Percentiles rank a stretch among this genome's conserved stretches.
Evolutionary conservation across 2,113 vertebrate genomes (phyloP).

Genomic region (Microtus richardsoni): DNA sequence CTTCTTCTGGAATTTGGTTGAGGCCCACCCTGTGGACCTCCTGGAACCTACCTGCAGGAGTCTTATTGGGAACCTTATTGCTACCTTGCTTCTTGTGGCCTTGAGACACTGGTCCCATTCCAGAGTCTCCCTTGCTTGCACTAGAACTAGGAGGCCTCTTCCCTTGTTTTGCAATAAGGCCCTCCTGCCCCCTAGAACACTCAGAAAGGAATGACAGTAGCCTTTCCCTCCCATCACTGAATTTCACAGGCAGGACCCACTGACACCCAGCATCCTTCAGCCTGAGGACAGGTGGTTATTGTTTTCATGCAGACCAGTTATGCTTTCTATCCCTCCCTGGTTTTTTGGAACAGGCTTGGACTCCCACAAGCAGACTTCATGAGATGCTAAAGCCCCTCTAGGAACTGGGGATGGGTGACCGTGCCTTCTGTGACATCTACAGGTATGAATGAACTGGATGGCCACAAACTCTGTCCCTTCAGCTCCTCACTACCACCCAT

Average conservation of each 20-base stretch:
- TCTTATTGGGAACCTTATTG: background rate
- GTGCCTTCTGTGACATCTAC: background rate
- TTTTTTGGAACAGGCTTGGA: background rate
- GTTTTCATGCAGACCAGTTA: background rate
- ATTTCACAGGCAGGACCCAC: background rate
- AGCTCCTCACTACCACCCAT: too few species aligned
- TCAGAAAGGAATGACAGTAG: background rate
- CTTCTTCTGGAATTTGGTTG: background rate
- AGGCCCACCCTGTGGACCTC: too few species aligned
- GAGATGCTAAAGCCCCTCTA: background rate
- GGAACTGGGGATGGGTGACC: background rate
- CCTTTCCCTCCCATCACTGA: fast-evolving
- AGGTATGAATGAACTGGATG: too few species aligned
- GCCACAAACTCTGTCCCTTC: background rate
- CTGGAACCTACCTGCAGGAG: background rate
- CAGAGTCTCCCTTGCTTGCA: fast-evolving
- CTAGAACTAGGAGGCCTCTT: background rate
- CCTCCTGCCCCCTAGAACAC: background rate
- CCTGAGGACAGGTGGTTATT: background rate
- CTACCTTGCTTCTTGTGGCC: background rate
- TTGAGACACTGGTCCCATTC: background rate
- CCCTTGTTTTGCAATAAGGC: fast-evolving
- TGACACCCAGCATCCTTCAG: background rate
- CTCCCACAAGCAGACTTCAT: fast-evolving
- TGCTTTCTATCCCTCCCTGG: too few species aligned